These are phyloP conservation scores for Leptinotarsa tumamoca DNA, from an alignment of 2,888 invertebrate species.

Conservation along the genomic window DNA sequence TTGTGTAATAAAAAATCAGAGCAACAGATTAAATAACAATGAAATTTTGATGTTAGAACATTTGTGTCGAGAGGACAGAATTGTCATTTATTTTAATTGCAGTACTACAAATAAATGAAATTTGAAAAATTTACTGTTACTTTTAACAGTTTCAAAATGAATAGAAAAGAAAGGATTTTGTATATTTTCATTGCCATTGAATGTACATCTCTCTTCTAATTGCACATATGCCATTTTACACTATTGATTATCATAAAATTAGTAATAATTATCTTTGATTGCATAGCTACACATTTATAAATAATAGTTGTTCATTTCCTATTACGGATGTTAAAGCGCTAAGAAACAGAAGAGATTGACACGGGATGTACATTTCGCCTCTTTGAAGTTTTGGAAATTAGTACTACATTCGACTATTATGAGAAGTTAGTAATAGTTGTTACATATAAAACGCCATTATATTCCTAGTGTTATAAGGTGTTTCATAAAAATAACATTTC, in stretches of 20 bases:
- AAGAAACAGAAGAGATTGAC: too few species aligned
- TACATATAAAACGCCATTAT: too few species aligned
- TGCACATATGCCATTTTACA: background rate
- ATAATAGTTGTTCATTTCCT: background rate
- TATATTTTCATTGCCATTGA: slow-evolving; percentile 1
- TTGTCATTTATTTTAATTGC: background rate
- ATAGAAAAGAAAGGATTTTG: background rate
- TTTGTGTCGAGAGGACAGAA: background rate
- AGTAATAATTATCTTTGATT: background rate
- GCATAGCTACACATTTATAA: slow-evolving; percentile 1
- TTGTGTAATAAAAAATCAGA: slow-evolving; percentile 15
- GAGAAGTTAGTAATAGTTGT: too few species aligned
- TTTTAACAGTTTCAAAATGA: background rate
- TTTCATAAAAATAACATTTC: too few species aligned
- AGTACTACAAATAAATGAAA: slow-evolving; percentile 4
- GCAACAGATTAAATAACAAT: slow-evolving; percentile 13
- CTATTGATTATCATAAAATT: slow-evolving; percentile 11
- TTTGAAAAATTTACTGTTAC: background rate
- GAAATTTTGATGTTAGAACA: slow-evolving; percentile 4
- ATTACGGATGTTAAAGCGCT: slow-evolving; percentile 5
- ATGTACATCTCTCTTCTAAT: background rate
- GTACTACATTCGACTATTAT: too few species aligned
- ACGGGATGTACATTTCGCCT: too few species aligned
- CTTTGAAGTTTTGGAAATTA: too few species aligned
- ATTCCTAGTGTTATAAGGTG: too few species aligned